A percentile compares a stretch with the other conserved stretches of the same genome.
These are phyloP conservation scores for Prinia subflava DNA, from an alignment of 2,113 vertebrate genomes.

Conservation along the genomic window DNA sequence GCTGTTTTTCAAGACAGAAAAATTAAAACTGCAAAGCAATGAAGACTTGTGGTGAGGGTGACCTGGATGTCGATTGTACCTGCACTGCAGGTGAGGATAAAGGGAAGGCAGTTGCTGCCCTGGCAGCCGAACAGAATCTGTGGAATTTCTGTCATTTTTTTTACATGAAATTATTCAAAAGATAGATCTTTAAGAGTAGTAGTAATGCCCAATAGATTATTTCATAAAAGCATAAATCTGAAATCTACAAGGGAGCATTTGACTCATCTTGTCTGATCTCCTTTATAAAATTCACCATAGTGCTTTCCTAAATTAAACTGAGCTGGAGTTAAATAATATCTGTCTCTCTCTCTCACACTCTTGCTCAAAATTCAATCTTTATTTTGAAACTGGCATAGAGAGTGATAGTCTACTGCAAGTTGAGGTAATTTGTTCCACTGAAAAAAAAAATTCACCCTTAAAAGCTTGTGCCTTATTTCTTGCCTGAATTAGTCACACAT, in stretches of 20 bases:
- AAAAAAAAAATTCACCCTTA: not conserved
- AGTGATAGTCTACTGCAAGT: not conserved
- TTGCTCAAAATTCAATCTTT: not conserved
- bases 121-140: not conserved
- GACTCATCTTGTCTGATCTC: not conserved
- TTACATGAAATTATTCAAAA: not conserved
- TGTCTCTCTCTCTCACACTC: not conserved
- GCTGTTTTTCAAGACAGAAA: not conserved
- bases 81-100: not conserved
- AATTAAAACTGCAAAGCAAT: not conserved
- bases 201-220: not conserved
- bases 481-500: not conserved
- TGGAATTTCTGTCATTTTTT: not conserved
- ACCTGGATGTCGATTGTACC: accelerated
- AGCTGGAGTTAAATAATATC: not conserved
- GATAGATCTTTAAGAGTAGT: not conserved
- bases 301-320: not conserved
- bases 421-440: not conserved
- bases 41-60: not conserved
- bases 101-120: not conserved
- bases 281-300: not conserved
- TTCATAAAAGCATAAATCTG: not conserved
- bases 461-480: not conserved
- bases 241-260: not conserved
- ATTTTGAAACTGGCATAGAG: not conserved